These are phyloP conservation scores for Brachymystax lenok DNA, from an alignment of 2,797 vertebrate species.

Conservation along the genomic window DNA sequence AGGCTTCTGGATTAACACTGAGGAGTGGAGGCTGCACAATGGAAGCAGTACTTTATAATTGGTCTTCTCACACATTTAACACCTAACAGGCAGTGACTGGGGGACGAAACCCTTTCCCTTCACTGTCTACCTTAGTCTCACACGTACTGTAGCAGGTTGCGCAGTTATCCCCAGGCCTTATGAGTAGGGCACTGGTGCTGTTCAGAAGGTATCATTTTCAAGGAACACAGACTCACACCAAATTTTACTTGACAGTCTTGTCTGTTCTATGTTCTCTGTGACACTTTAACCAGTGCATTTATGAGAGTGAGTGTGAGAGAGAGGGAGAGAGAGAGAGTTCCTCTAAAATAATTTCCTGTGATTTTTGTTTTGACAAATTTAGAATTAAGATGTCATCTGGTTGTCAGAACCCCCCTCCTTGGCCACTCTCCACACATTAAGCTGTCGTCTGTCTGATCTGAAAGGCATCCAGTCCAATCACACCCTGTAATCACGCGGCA, in stretches of 20 bases:
- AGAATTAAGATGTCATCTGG: conserved; percentile 52
- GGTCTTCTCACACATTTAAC: background rate
- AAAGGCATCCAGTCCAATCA: conserved; percentile 49
- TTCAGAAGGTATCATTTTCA: conserved; percentile 11
- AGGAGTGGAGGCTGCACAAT: background rate
- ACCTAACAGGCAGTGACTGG: background rate
- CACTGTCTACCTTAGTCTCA: conserved; percentile 13
- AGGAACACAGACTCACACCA: conserved; percentile 8
- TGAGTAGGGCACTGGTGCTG: too few species aligned
- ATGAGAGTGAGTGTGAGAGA: conserved; percentile 12
- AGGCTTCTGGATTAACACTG: background rate
- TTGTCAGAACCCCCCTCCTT: conserved; percentile 38
- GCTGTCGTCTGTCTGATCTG: conserved; percentile 45
- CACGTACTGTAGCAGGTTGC: conserved; percentile 26
- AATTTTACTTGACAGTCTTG: conserved; percentile 8
- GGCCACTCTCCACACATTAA: conserved; percentile 49
- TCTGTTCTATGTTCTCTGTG: conserved; percentile 11
- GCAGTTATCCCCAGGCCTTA: conserved; percentile 27
- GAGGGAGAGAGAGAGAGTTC: conserved; percentile 21
- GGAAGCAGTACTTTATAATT: background rate
- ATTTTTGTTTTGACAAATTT: conserved; percentile 52
- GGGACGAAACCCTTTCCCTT: conserved; percentile 3
- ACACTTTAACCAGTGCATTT: conserved; percentile 28
- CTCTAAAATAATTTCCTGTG: conserved; percentile 59
- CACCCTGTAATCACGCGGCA: conserved; percentile 47